These are phyloP conservation scores for Erythrocercus mccallii DNA, from an alignment of 2,113 vertebrate genomes.

Conservation along the genomic window DNA sequence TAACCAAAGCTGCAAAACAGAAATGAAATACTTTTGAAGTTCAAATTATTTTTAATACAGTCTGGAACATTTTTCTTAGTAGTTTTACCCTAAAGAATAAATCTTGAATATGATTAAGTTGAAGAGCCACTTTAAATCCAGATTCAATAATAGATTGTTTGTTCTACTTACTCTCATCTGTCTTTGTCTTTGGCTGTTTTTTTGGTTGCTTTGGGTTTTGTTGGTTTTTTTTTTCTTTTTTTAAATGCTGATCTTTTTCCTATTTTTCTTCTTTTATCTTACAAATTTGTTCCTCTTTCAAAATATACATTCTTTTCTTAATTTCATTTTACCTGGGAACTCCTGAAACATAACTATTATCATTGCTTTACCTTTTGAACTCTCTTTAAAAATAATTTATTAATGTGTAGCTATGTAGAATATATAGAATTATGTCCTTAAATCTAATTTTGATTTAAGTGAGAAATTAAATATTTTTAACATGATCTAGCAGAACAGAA, in stretches of 20 bases:
- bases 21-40: background rate
- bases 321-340: background rate
- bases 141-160: background rate
- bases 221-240: background rate
- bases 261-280: background rate
- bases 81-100: background rate
- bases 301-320: background rate
- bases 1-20: background rate
- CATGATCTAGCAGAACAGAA: background rate
- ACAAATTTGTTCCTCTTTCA: background rate
- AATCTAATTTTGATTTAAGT: background rate
- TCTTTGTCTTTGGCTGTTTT: background rate
- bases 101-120: background rate
- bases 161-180: background rate
- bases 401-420: background rate
- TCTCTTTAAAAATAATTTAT: background rate
- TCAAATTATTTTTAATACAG: background rate
- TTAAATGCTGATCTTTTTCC: background rate
- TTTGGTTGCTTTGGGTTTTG: background rate
- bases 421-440: background rate
- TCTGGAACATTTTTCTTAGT: background rate
- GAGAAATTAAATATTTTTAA: background rate
- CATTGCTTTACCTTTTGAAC: background rate
- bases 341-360: background rate
- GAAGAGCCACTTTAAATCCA: background rate